Conservation (phyloP, 2,113 vertebrate species). For the Pterocles orientalis region DNA sequence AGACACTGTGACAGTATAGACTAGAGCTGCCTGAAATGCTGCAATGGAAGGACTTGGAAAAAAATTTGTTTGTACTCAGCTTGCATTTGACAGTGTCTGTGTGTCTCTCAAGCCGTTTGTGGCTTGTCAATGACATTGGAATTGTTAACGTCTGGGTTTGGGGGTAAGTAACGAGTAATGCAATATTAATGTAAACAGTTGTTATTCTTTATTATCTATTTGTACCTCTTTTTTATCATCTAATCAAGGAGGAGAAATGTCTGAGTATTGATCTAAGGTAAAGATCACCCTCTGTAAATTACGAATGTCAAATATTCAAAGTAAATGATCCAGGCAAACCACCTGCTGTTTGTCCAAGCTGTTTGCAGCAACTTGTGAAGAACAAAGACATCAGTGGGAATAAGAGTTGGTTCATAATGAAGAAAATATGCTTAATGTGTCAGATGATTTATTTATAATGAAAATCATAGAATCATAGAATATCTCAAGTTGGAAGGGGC, state of each 20-base stretch:
- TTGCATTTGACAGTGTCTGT: not conserved
- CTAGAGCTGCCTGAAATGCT: not conserved
- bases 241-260: not conserved
- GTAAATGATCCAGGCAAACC: not conserved
- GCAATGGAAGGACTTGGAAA: not conserved
- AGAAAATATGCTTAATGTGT: not conserved
- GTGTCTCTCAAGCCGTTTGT: not conserved
- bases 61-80: not conserved
- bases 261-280: not conserved
- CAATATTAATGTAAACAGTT: slow-evolving; percentile 8
- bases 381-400: not conserved
- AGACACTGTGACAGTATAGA: rapidly evolving
- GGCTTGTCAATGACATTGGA: not conserved
- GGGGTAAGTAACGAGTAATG: not conserved
- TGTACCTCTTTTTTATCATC: not conserved
- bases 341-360: not conserved
- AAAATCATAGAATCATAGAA: not conserved
- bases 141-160: not conserved
- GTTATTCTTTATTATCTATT: slow-evolving; percentile 7
- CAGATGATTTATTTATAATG: not conserved
- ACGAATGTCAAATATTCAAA: not conserved
- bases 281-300: not conserved
- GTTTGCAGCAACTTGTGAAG: not conserved
- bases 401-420: not conserved
- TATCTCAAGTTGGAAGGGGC: not conserved